phyloP scores from a whole-genome alignment of 2,797 vertebrate species.

The Scomberomorus guttatus region DNA sequence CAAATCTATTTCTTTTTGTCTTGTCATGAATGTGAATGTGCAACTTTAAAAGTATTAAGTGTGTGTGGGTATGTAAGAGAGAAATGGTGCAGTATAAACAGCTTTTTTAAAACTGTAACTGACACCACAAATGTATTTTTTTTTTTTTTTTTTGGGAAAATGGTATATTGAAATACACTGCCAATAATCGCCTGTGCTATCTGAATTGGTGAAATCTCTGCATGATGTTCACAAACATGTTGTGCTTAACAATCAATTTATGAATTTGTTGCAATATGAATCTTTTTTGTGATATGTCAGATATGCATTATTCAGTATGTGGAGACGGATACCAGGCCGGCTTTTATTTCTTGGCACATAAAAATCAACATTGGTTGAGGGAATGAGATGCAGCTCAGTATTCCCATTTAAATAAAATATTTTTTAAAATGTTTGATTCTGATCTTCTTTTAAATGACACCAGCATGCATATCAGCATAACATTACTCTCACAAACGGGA shows the following conservation, averaged over 20 bases:
- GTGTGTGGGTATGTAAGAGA: conserved; percentile 25
- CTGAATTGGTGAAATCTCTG: conserved; percentile 26
- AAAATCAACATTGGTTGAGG: conserved; percentile 32
- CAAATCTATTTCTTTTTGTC: too few relatives aligned
- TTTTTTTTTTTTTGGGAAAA: not conserved
- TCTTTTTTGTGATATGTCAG: conserved; percentile 44
- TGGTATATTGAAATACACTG: conserved; percentile 38
- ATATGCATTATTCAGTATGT: conserved; percentile 31
- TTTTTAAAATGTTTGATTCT: conserved; percentile 13
- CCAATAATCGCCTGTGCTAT: conserved; percentile 24
- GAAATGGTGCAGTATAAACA: conserved; percentile 48
- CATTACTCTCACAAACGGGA: not conserved
- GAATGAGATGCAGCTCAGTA: conserved; percentile 46
- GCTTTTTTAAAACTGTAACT: conserved; percentile 57
- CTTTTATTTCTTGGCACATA: conserved; percentile 54
- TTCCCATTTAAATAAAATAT: conserved; percentile 65
- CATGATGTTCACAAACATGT: conserved; percentile 39
- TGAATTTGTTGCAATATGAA: conserved; percentile 38
- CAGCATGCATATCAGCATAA: not conserved
- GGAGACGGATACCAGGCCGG: conserved; percentile 24
- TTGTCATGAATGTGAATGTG: conserved; percentile 24
- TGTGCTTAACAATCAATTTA: conserved; percentile 31
- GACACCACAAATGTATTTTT: conserved; percentile 46
- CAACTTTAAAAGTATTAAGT: conserved; percentile 66
- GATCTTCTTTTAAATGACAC: not conserved